Conservation (phyloP, 2,113 vertebrate species). For the Ranitomeya imitator region DNA sequence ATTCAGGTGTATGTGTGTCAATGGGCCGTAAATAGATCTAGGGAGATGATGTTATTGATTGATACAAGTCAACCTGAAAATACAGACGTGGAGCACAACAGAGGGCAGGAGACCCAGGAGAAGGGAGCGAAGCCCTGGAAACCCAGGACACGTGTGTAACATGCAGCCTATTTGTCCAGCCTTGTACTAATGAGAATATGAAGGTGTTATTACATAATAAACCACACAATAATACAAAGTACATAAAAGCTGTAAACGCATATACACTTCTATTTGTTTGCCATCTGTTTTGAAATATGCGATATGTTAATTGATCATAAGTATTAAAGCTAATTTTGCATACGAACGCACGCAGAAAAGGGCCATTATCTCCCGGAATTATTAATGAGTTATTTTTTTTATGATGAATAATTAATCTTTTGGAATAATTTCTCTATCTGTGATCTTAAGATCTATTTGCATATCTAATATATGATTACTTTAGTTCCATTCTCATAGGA, state of each 20-base stretch:
- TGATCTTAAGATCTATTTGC: constrained; percentile 96
- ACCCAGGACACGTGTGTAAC: no score
- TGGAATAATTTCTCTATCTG: constrained; percentile 95
- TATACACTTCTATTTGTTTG: constrained; percentile 38
- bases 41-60: no score
- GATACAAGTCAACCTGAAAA: no score
- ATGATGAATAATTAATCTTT: constrained; percentile 98
- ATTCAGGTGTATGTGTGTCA: no score
- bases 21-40: no score
- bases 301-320: constrained; percentile 73
- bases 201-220: constrained; percentile 1
- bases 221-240: constrained; percentile 13
- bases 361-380: constrained; percentile 88
- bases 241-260: constrained; percentile 28
- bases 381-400: constrained; percentile 86
- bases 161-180: not conserved
- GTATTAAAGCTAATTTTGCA: constrained; percentile 76
- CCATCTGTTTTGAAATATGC: constrained; percentile 64
- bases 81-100: no score
- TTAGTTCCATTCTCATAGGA: constrained; percentile 84
- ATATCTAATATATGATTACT: constrained; percentile 90
- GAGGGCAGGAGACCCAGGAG: no score
- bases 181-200: not conserved
- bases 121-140: no score
- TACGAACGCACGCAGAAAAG: constrained; percentile 78